Evolutionary conservation across 2,113 vertebrate species (phyloP), one percentile per base, ranked within the genome.

Genomic region (Alouatta palliata): DNA sequence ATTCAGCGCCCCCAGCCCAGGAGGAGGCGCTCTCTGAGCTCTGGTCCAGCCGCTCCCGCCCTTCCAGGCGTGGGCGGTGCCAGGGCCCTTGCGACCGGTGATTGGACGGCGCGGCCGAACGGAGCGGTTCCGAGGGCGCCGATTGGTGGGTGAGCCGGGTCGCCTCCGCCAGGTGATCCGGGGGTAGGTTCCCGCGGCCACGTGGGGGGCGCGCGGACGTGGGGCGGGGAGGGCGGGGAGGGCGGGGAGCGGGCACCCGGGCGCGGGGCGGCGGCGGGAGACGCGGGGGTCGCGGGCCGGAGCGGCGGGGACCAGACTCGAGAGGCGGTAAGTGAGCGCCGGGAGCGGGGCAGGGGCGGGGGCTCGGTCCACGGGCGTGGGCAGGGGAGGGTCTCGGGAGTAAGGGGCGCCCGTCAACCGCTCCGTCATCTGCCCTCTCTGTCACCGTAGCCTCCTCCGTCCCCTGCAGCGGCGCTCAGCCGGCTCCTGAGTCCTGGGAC

Each of bases 191-290:
- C 86, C 87, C 52, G 35, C 43, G 23, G 97, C 93, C 97, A 96
- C 95, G 96, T 97, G 96, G 89, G 96, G 95, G 68, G 66, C 68
- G 86, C 45, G 91, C 64, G 14, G 61, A 81, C 76, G 85, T 30
- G 88, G 64, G 54, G 86, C 68, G 30, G 37, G 45, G 40, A 35
- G 61, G n/a, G n/a, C n/a, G n/a, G 80, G 47, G 89, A 71, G 12
- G 58, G 54, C 25, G 54, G 37, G 45, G 40, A 35, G 61, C 43
- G 6, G 56, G 68, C 64, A 17, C 43, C 20, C 20, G 32, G 54
- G 25, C n/a, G 25, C 52, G 3, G 25, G 30, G 81, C 68, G 17
- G 68, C 25, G 88, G 61, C 75, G 17, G 70, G n/a, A n/a, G 86
- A 56, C 10, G 71, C n/a, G 16, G 8, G 49, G 17, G n/a, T 19